phyloP scores from a whole-genome alignment of 2,113 vertebrate genomes.

The Carassius carassius region DNA sequence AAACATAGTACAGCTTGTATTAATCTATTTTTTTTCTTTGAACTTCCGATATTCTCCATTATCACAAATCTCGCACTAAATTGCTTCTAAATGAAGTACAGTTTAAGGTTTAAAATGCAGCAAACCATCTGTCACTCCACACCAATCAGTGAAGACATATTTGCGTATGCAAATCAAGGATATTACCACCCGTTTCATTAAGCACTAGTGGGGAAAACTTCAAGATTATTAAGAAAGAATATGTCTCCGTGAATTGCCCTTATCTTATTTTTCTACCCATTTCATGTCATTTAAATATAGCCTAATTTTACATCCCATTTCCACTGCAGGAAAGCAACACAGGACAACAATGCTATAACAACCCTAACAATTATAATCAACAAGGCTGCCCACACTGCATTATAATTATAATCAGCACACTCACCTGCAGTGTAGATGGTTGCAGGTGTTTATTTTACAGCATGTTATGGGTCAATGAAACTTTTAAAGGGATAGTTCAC shows the following conservation, averaged over 20 bases:
- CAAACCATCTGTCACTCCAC: neutral
- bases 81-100: neutral
- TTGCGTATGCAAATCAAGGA: neutral
- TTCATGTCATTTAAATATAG: neutral
- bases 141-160: neutral
- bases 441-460: neutral
- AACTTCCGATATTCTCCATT: neutral
- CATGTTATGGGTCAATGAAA: neutral
- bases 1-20: neutral
- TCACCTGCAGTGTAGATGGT: neutral
- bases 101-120: slow-evolving; percentile 5
- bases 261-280: neutral
- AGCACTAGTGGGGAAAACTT: neutral
- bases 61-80: neutral
- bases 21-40: neutral
- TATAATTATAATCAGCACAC: neutral
- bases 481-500: neutral
- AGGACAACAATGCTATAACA: neutral
- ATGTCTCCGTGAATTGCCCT: neutral
- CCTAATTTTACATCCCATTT: neutral
- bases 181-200: neutral
- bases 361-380: slow-evolving; percentile 11
- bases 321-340: neutral
- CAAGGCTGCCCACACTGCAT: neutral
- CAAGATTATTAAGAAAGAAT: neutral